phyloP scores from a whole-genome alignment of 2,888 invertebrate species.

The Drosophila flavopinicola region DNA sequence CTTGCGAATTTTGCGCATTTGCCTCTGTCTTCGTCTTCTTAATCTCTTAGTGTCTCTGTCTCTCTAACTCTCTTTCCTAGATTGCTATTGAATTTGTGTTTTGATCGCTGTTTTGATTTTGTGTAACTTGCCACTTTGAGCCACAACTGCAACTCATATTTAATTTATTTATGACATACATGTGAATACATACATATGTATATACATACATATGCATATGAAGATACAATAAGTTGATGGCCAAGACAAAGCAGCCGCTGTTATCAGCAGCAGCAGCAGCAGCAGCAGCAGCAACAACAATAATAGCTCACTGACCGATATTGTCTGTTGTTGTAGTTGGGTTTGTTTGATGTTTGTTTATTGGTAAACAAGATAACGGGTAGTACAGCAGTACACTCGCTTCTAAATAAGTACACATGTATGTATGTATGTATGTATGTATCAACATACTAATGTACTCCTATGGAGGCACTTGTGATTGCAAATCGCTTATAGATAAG shows the following conservation, averaged over 20 bases:
- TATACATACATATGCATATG: slow-evolving; percentile 15
- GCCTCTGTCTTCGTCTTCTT: background rate
- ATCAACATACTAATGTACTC: background rate
- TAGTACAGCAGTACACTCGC: slow-evolving; percentile 5
- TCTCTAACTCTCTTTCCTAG: background rate
- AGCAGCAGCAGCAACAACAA: slow-evolving; percentile 16
- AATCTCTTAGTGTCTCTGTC: background rate
- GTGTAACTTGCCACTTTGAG: background rate
- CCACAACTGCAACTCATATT: background rate
- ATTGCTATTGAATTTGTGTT: background rate
- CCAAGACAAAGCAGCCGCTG: slow-evolving; percentile 2
- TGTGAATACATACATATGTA: background rate
- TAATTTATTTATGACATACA: background rate
- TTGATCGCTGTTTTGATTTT: background rate
- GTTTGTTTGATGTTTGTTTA: slow-evolving; percentile 27
- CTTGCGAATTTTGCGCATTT: background rate
- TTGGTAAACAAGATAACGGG: slow-evolving; percentile 62
- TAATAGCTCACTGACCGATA: slow-evolving; percentile 45
- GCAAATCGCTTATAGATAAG: slow-evolving; percentile 36
- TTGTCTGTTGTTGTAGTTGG: slow-evolving; percentile 25
- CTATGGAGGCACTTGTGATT: slow-evolving; percentile 36
- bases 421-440: background rate
- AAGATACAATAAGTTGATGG: background rate
- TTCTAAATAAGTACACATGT: slow-evolving; percentile 22
- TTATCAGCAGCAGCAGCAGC: slow-evolving; percentile 11